Conservation (phyloP, 2,888 invertebrate species). For the Copidosoma aretas region DNA sequence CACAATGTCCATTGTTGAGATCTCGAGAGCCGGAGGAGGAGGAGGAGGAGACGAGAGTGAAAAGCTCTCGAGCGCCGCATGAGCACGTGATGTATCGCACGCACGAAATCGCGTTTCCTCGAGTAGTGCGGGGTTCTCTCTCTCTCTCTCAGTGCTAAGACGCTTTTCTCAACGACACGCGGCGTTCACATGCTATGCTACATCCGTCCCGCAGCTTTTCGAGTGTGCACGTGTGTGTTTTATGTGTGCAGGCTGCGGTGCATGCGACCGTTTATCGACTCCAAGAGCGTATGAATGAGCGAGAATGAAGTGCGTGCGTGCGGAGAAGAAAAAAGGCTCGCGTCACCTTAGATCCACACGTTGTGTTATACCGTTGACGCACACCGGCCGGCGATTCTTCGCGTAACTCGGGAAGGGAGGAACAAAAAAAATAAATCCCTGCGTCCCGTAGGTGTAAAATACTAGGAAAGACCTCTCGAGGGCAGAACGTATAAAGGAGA, state of each 20-base stretch:
- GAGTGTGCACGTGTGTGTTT: background rate
- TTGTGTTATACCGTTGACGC: no score
- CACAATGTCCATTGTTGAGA: constrained; percentile 18
- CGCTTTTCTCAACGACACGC: constrained; percentile 27
- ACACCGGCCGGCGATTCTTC: no score
- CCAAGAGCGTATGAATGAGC: no score
- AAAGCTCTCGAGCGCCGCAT: constrained; percentile 12
- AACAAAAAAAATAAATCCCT: background rate
- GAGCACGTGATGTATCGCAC: background rate
- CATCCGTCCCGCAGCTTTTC: background rate
- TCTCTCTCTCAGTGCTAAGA: no score
- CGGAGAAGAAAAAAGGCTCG: no score
- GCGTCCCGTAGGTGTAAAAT: no score
- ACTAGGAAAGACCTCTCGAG: no score
- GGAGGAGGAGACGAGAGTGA: constrained; percentile 2
- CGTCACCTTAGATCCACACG: no score
- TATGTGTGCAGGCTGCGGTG: no score
- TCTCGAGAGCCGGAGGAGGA: background rate
- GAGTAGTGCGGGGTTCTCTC: no score
- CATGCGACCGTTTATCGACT: background rate
- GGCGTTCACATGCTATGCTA: background rate
- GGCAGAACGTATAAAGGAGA: no score
- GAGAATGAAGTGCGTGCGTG: no score
- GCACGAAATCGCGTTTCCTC: constrained; percentile 26
- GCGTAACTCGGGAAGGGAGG: background rate